Evolutionary conservation across 2,888 invertebrate genomes (phyloP).

Genomic region (Mythimna albipuncta): DNA sequence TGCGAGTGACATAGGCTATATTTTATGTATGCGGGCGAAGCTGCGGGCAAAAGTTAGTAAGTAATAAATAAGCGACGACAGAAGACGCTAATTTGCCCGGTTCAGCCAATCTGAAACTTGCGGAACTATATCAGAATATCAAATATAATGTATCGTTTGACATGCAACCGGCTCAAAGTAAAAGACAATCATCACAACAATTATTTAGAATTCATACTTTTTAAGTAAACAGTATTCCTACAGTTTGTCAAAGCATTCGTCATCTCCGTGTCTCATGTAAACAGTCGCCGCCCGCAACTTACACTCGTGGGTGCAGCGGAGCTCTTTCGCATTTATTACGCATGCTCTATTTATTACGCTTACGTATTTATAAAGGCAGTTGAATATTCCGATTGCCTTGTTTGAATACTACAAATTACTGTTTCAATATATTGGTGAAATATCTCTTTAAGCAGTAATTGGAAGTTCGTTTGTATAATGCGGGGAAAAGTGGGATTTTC

Average conservation of each 20-base stretch:
- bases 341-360: slow-evolving; percentile 74
- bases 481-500: neutral
- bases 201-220: neutral
- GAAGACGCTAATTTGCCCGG: no score
- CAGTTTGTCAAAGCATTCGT: neutral
- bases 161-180: neutral
- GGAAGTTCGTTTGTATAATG: slow-evolving; percentile 20
- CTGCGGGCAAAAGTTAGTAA: no score
- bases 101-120: no score
- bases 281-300: slow-evolving; percentile 30
- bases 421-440: slow-evolving; percentile 24
- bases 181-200: neutral
- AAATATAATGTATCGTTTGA: neutral
- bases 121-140: no score
- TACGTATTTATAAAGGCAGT: slow-evolving; percentile 67
- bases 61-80: no score
- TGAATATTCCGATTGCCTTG: slow-evolving; percentile 50
- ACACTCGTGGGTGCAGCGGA: slow-evolving; percentile 35
- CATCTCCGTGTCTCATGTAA: no score
- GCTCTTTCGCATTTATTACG: slow-evolving; percentile 71
- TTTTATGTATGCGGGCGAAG: no score
- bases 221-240: neutral
- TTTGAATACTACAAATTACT: slow-evolving; percentile 49
- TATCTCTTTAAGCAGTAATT: slow-evolving; percentile 10
- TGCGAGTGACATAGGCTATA: no score